These are phyloP conservation scores for Cardiocondyla obscurior DNA, from an alignment of 1,140 invertebrate genomes.

Conservation along the genomic window DNA sequence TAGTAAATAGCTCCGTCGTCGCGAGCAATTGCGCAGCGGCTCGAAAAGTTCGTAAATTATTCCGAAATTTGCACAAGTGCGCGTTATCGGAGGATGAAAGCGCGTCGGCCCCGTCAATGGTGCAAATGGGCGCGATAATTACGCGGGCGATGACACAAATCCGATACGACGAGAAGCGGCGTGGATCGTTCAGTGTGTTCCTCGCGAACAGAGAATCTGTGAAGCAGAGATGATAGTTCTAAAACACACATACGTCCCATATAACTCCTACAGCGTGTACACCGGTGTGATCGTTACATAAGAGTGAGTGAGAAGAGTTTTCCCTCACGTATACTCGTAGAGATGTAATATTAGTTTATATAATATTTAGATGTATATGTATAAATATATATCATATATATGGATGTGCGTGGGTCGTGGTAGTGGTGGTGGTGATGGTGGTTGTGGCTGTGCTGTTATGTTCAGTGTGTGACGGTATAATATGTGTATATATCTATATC, in stretches of 20 bases:
- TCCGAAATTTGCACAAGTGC: constrained; percentile 16
- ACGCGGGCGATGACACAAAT: not conserved
- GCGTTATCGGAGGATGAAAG: constrained; percentile 35
- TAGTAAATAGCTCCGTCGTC: not conserved
- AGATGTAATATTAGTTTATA: constrained; percentile 56
- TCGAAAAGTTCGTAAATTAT: constrained; percentile 5
- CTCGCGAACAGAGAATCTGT: constrained; percentile 56
- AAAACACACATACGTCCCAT: constrained; percentile 70
- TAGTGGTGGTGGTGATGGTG: constrained; percentile 36
- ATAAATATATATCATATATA: constrained; percentile 63
- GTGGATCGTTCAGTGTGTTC: constrained; percentile 19
- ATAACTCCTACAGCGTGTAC: constrained; percentile 63
- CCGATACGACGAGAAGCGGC: constrained; percentile 42
- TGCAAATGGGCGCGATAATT: not conserved
- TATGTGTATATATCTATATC: constrained; percentile 46
- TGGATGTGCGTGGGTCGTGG: constrained; percentile 65
- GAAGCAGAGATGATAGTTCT: constrained; percentile 43
- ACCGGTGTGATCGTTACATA: constrained; percentile 60
- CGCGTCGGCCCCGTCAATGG: not conserved
- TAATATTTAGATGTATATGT: constrained; percentile 52
- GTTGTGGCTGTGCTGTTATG: constrained; percentile 73
- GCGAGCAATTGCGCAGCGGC: not conserved
- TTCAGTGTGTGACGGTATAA: constrained; percentile 78
- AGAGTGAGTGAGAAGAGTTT: constrained; percentile 60
- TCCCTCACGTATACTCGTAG: constrained; percentile 29